Evolutionary conservation across 2,797 vertebrate species (phyloP).

Genomic region (Momotus momota): DNA sequence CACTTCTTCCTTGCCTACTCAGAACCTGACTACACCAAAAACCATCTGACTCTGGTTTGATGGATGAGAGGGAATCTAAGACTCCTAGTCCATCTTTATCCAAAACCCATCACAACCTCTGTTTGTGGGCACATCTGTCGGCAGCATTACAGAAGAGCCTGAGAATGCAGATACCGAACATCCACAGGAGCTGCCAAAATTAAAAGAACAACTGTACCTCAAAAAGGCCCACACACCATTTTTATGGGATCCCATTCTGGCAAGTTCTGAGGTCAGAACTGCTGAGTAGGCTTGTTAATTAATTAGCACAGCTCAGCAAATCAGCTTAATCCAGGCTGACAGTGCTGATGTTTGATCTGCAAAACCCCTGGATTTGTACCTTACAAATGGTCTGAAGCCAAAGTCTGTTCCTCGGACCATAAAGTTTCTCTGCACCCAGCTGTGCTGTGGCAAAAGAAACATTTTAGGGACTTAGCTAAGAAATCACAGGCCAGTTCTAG

Average conservation of each 20-base stretch:
- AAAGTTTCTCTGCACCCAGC: background rate
- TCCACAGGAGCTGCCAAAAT: background rate
- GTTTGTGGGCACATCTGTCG: background rate
- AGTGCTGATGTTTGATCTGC: background rate
- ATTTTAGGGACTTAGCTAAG: background rate
- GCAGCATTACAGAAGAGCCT: background rate
- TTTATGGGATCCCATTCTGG: slow-evolving; percentile 29
- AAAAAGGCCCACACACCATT: background rate
- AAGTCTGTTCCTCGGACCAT: background rate
- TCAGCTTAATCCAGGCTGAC: slow-evolving; percentile 52
- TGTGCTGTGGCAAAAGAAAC: background rate
- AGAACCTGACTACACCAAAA: background rate
- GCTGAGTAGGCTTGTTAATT: slow-evolving; percentile 34
- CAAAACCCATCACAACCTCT: background rate
- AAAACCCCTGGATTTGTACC: slow-evolving; percentile 38
- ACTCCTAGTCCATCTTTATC: background rate
- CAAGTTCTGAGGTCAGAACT: slow-evolving; percentile 34
- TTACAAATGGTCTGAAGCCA: slow-evolving; percentile 10
- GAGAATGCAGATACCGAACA: background rate
- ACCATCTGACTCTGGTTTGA: background rate
- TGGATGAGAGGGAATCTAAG: background rate
- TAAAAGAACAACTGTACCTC: background rate
- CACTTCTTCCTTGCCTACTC: background rate
- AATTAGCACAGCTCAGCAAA: slow-evolving; percentile 51
- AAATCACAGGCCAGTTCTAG: background rate